Evolutionary conservation across 2,797 vertebrate species (phyloP).

Genomic region (Chloroceryle amazona): DNA sequence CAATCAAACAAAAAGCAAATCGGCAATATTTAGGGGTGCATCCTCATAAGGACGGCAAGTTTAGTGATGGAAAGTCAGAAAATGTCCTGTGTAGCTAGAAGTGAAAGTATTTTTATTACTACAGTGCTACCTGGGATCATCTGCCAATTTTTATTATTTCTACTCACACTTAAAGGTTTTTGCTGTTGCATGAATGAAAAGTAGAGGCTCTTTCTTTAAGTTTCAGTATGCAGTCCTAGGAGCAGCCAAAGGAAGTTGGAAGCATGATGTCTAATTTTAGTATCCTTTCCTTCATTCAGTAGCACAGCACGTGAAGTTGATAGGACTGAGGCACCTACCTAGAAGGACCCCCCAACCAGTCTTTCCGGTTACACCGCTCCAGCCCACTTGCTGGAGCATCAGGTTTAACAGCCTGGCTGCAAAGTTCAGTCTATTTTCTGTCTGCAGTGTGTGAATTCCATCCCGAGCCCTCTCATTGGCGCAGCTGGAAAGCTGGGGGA

Average conservation of each 20-base stretch:
- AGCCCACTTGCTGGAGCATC: conserved; percentile 71
- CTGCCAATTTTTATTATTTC: not conserved
- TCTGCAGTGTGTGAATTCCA: conserved; percentile 73
- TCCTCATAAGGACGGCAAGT: not conserved
- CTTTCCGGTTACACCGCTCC: conserved; percentile 63
- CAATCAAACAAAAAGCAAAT: not conserved
- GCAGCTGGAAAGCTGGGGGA: conserved; percentile 72
- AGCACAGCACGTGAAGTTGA: not conserved
- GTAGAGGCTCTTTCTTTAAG: not conserved
- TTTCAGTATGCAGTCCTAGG: not conserved
- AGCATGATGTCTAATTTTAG: not conserved
- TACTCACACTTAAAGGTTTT: not conserved
- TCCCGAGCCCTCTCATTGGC: conserved; percentile 73
- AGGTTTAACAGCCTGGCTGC: conserved; percentile 68
- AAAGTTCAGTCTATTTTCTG: conserved; percentile 35
- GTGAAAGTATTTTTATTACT: not conserved
- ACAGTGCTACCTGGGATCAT: not conserved
- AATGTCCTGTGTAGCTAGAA: not conserved
- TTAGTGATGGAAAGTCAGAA: not conserved
- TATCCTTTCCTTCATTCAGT: not conserved
- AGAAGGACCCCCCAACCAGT: conserved; percentile 57
- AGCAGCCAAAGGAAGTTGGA: not conserved
- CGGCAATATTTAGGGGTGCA: not conserved
- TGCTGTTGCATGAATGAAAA: conserved; percentile 18
- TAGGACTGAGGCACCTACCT: not conserved